Evolutionary conservation across 2,797 vertebrate species (phyloP).

Genomic region (Crenuchus spilurus): DNA sequence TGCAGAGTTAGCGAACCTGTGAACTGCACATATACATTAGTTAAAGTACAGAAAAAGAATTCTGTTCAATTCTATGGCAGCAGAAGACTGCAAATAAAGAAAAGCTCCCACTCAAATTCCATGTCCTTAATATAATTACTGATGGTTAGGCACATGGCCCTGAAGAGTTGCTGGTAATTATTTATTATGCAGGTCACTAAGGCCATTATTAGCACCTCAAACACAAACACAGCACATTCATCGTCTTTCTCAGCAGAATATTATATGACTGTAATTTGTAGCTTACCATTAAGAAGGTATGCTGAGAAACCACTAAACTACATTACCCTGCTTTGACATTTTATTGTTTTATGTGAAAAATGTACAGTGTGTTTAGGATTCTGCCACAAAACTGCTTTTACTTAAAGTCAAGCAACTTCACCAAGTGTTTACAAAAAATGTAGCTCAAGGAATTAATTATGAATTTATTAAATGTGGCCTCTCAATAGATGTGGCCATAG

Average conservation of each 20-base stretch:
- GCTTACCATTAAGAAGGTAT: not conserved
- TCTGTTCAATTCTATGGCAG: not conserved
- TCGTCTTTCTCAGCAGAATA: conserved; percentile 7
- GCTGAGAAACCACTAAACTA: not conserved
- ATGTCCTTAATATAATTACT: conserved; percentile 12
- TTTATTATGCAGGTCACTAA: not conserved
- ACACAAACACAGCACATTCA: conserved; percentile 10
- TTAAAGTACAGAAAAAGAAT: not conserved
- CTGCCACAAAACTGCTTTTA: too few species aligned
- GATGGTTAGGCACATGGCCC: not conserved
- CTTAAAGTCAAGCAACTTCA: too few species aligned
- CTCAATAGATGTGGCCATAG: not conserved
- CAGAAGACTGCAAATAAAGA: not conserved
- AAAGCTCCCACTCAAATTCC: not conserved
- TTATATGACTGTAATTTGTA: not conserved
- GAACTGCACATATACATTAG: not conserved
- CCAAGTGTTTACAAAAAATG: not conserved
- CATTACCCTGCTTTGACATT: not conserved
- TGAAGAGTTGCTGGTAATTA: conserved; percentile 7
- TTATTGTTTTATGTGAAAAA: not conserved
- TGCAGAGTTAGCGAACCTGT: too few species aligned
- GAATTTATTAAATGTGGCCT: not conserved
- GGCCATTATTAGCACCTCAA: not conserved
- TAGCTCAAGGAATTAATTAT: not conserved
- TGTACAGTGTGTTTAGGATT: not conserved